Conservation (phyloP, 2,113 vertebrate genomes). For the Gymnocephalus cernua region DNA sequence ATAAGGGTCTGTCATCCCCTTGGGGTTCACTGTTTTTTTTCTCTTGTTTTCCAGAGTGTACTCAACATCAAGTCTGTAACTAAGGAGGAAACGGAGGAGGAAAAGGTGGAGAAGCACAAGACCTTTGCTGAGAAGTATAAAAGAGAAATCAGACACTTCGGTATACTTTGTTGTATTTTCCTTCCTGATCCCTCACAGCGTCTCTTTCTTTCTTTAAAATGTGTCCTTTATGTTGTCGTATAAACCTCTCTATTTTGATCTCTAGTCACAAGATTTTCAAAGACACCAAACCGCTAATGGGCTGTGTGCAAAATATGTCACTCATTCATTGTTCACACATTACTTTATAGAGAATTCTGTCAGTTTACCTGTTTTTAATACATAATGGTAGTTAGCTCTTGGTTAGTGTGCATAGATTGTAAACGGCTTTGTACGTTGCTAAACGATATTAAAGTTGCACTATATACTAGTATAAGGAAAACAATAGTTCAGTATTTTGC, state of each 20-base stretch:
- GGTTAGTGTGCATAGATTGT: no score
- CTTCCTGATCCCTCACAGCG: background rate
- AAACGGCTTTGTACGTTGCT: background rate
- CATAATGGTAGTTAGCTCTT: background rate
- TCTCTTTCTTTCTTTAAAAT: background rate
- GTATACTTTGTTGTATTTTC: constrained; percentile 73
- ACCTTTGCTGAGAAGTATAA: constrained; percentile 88
- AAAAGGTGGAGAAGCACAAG: constrained; percentile 88
- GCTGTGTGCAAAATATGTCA: background rate
- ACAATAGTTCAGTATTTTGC: background rate
- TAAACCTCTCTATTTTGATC: background rate
- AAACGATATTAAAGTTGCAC: background rate
- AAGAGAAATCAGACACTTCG: constrained; percentile 91
- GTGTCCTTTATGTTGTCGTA: background rate
- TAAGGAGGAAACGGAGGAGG: constrained; percentile 84
- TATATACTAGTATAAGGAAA: background rate
- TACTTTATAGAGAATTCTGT: background rate
- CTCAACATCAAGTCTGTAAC: constrained; percentile 84
- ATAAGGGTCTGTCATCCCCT: no score
- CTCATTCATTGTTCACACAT: background rate
- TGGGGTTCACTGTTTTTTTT: background rate
- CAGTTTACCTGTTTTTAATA: background rate
- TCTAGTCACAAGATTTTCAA: background rate
- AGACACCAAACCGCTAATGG: background rate
- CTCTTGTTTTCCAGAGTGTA: constrained; percentile 84